Evolutionary conservation across 2,797 vertebrate genomes (phyloP), one percentile per base, ranked within the genome.

Genomic region (Sebastes cheni): DNA sequence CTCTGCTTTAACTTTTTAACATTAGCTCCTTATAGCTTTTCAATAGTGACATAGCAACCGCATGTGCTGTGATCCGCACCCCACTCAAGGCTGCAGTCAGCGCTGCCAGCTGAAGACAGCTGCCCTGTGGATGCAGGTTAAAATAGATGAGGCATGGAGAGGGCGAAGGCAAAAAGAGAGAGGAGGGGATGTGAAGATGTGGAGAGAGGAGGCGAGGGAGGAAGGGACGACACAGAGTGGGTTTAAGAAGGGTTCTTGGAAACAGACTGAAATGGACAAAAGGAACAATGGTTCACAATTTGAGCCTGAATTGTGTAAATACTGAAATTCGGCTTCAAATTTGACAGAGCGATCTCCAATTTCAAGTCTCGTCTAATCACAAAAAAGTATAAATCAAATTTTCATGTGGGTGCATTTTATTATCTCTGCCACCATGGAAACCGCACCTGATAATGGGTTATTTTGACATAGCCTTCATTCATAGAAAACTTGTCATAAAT

Each of bases 81-180:
- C 70, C 67, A 64, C 59, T 76, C 29, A 16, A 29, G 66, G n/a
- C 22, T 76, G 29, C 55, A 50, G 72, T 78, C 62, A 67, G 52
- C 10, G 8, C 75, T 74, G 75, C 62, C 74, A 82, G 62, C 54
- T 42, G 16, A 74, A 84, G 74, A 66, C 65, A 62, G 54, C 23
- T 77, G 39, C 77, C 78, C 50, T 42, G 72, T 75, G 67, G 39
- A 62, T 72, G 46, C 58, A 84, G 77, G 82, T 80, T 77, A 67
- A 80, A 86, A 81, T 59, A 81, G 68, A 82, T 50, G 9, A 67
- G 22, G 27, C 54, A 16, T 22, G 23, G 62, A 70, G 27, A 52
- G 61, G 39, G 16, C 5, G 73, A 77, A 25, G 25, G 20, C 50
- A 8, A 32, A 46, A 8, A 55, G 25, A 58, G 62, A 67, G 52